Evolutionary conservation across 2,113 vertebrate species (phyloP), one percentile per base, ranked within the genome.

Genomic region (Tychaedon coryphoeus): DNA sequence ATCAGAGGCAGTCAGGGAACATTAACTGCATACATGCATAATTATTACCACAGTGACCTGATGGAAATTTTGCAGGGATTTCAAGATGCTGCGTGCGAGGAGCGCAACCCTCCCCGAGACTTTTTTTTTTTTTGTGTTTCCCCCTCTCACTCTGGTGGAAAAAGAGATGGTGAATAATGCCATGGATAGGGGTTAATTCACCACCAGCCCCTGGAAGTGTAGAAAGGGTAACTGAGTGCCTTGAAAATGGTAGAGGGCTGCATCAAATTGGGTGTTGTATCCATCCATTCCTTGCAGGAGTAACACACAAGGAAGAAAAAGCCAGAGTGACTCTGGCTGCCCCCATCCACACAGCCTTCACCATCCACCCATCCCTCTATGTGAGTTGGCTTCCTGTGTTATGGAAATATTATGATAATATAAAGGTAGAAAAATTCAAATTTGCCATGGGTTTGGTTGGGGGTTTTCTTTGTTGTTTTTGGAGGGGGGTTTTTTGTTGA

Each of bases 21-120:
- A 97, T 97, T 97, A 97, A 95, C 91, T 95, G 77, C 73, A 94
- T 72, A 82, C 28, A 81, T 78, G 70, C 94, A 96, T 87, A 95
- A 96, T 96, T 91, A 96, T 86, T 91, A 74, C 88, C 80, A 82
- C 73, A 73, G 94, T 80, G 96, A 94, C 79, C 90, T 86, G 84
- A 94, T 80, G 86, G 80, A 95, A 94, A 96, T 96, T 81, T 51
- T 64, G 62, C 67, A 88, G 91, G 91, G 95, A 40, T 95, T 92
- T 90, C 31, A 66, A n/a, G 88, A 86, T 3, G 47, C 47, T 48
- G 57, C 22, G 17, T 43, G 71, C 5, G 12, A 14, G 64, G 40
- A 43, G 51, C 4, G 26, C 66, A 87, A 50, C 38, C 69, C 18
- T 81, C 60, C 71, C 69, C 8, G 5, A 81, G 60, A 38, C 72